These are phyloP conservation scores for Sclerurus mexicanus DNA, from an alignment of 2,113 vertebrate genomes.

Conservation along the genomic window DNA sequence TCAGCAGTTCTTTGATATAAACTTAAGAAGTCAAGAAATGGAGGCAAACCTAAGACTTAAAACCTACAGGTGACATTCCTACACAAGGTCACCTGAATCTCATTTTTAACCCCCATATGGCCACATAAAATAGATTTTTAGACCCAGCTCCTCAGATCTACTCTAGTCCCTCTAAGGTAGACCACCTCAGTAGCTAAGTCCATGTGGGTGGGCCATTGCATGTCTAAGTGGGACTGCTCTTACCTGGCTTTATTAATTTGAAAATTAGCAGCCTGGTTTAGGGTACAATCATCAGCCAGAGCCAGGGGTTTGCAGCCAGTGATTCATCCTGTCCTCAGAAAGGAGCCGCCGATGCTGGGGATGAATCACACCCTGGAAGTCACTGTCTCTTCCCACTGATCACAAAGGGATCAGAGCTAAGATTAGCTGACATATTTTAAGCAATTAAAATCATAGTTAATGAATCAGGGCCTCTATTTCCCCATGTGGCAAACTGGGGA, in stretches of 20 bases:
- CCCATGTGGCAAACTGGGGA: not conserved
- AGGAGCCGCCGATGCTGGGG: not conserved
- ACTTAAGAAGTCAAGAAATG: not conserved
- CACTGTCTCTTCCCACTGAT: not conserved
- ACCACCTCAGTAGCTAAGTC: not conserved
- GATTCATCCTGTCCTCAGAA: constrained; percentile 19
- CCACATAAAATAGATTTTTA: not conserved
- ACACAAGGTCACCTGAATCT: not conserved
- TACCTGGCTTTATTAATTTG: not conserved
- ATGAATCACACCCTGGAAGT: not conserved
- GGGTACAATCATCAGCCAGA: not conserved
- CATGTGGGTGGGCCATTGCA: not conserved
- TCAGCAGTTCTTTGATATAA: not conserved
- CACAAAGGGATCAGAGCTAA: not conserved
- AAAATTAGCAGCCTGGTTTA: not conserved
- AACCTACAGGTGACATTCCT: not conserved
- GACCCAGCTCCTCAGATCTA: not conserved
- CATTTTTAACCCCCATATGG: not conserved
- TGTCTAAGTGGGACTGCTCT: not conserved
- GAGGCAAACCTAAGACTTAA: not conserved
- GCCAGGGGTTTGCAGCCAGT: not conserved
- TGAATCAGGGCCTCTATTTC: not conserved
- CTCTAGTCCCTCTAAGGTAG: not conserved
- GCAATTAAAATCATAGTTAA: not conserved
- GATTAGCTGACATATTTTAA: not conserved